These are phyloP conservation scores for Orius insidiosus DNA, from an alignment of 1,140 invertebrate genomes.

Conservation along the genomic window DNA sequence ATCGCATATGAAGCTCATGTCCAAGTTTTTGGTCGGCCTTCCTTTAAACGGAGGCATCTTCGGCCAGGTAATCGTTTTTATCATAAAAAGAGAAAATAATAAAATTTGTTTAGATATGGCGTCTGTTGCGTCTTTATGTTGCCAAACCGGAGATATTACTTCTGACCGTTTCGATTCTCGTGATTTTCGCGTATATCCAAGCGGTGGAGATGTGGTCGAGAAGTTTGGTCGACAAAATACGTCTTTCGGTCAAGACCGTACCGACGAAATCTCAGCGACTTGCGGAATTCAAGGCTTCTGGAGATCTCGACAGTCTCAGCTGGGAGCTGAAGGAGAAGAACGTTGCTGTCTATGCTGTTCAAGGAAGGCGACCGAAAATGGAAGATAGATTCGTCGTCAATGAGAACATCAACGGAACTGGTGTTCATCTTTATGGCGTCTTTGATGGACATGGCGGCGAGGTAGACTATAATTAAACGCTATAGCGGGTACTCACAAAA, in stretches of 20 bases:
- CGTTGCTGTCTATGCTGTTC: constrained; percentile 71
- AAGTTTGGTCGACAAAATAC: constrained; percentile 49
- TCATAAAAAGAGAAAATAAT: too few relatives aligned
- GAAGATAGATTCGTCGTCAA: constrained; percentile 79
- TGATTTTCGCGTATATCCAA: constrained; percentile 58
- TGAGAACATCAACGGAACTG: constrained; percentile 52
- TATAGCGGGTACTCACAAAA: too few relatives aligned
- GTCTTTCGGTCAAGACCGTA: constrained; percentile 36
- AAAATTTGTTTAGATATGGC: constrained; percentile 35
- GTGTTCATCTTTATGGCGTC: constrained; percentile 72
- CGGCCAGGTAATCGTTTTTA: constrained; percentile 31
- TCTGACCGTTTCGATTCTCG: constrained; percentile 42
- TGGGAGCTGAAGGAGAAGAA: constrained; percentile 60
- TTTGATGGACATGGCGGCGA: constrained; percentile 93
- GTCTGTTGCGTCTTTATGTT: constrained; percentile 49
- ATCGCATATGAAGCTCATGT: constrained; percentile 64
- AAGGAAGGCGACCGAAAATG: constrained; percentile 76
- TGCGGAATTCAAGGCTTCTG: constrained; percentile 22
- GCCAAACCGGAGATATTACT: constrained; percentile 56
- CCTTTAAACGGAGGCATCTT: constrained; percentile 38
- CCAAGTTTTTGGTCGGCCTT: constrained; percentile 53
- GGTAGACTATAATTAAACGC: constrained; percentile 34
- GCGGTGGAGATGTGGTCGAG: constrained; percentile 60
- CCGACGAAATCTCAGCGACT: constrained; percentile 26
- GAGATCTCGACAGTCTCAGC: constrained; percentile 32